These are phyloP conservation scores for Catalaphyllia jardinei DNA, from an alignment of 64 coral and sea anemone species.

Conservation along the genomic window DNA sequence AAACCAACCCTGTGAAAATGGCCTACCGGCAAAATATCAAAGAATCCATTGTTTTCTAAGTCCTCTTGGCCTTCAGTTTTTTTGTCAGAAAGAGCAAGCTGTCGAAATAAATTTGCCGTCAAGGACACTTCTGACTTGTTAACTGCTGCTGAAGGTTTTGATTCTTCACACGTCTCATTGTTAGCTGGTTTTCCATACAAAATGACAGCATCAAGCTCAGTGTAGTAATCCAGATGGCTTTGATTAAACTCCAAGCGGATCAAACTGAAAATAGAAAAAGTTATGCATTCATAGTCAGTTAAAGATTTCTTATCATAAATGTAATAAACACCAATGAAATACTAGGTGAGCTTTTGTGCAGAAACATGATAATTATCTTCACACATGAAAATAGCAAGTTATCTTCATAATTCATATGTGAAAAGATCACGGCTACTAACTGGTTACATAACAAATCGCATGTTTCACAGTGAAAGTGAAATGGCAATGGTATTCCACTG, in stretches of 20 bases:
- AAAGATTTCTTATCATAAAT: no score
- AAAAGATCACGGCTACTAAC: no score
- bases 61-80: background rate
- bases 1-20: background rate
- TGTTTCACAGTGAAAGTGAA: no score
- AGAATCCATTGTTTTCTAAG: conserved; percentile 65
- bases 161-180: background rate
- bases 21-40: conserved; percentile 90
- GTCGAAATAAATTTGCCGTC: background rate
- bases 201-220: conserved; percentile 93
- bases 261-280: conserved; percentile 33
- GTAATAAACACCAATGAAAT: no score
- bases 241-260: conserved; percentile 96
- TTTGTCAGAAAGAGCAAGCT: conserved; percentile 26
- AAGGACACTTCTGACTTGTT: conserved; percentile 1
- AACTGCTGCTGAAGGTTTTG: background rate
- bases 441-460: no score
- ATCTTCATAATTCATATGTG: no score
- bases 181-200: conserved; percentile 53
- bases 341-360: no score
- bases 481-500: no score
- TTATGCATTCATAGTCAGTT: no score
- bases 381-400: no score
- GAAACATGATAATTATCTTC: no score
- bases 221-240: conserved; percentile 90